Evolutionary conservation across 2,888 invertebrate species (phyloP), one percentile per base, ranked within the genome.

Genomic region (Pachymerium ferrugineum): DNA sequence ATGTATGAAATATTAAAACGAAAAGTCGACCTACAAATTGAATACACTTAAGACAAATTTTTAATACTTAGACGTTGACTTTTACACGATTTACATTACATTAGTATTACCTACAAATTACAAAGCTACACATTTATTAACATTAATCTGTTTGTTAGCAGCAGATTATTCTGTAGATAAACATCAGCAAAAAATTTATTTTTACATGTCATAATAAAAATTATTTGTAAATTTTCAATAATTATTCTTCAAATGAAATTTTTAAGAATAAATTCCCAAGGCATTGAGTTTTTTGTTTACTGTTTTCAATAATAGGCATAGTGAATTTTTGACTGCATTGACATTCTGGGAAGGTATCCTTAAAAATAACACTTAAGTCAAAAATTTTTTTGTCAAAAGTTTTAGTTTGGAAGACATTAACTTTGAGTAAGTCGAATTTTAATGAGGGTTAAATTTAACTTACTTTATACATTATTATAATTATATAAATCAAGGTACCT

Each of bases 171-270:
- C n/a, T n/a, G n/a, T n/a, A n/a, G n/a, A 47, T 47, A 47, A 47
- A 47, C 47, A 47, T 47, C 47, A 47, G 47, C 47, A 47, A 47
- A 47, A 47, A 47, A 47, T 47, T 16, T 47, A 4, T 22, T 22
- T 22, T 47, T 47, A 47, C 47, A 47, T 47, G 4, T 22, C 19
- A 22, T 47, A 47, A 47, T 47, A 16, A 47, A 47, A 47, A 47
- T 47, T 47, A 47, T 16, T 47, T 47, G 47, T 47, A 47, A 16
- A 47, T 22, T 47, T 47, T 47, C 47, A 19, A 47, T 47, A 47
- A 47, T 47, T 47, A 47, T 47, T 47, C n/a, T 47, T 47, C 47
- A 47, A 47, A 47, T 47, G 47, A 47, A 47, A 47, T 22, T 47
- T 47, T 47, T 47, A 47, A 47, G 22, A 22, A 47, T 47, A 47